phyloP scores from a whole-genome alignment of 35 echinoderm and acorn worm species.

The Ophiothrix spiculata region DNA sequence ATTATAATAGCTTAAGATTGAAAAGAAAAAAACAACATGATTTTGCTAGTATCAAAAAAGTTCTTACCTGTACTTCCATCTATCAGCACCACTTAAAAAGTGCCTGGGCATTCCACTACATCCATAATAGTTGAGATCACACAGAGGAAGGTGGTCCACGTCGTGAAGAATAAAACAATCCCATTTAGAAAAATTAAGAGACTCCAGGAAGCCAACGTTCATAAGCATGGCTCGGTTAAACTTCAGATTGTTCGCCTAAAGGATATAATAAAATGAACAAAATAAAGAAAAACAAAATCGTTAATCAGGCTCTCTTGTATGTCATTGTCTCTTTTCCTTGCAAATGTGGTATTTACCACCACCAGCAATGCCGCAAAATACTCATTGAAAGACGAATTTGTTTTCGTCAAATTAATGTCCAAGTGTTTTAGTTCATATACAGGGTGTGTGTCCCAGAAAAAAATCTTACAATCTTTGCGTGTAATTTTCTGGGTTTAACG shows the following conservation, averaged over 20 bases:
- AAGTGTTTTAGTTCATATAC: no score
- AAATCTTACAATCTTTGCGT: neutral
- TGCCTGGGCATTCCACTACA: conserved; percentile 87
- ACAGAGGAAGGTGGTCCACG: conserved; percentile 79
- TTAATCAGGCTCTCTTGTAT: neutral
- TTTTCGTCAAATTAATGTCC: no score
- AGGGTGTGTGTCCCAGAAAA: no score
- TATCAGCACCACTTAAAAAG: conserved; percentile 72
- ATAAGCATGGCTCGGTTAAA: conserved; percentile 96
- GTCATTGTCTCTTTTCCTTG: neutral
- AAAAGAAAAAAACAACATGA: no score
- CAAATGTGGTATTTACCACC: neutral
- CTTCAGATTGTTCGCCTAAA: conserved; percentile 55
- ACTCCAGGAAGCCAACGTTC: conserved; percentile 78
- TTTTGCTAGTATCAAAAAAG: no score
- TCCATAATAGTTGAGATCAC: conserved; percentile 88
- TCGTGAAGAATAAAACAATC: conserved; percentile 96
- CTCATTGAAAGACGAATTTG: neutral
- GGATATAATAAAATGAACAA: neutral
- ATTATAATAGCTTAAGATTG: no score
- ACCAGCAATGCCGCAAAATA: neutral
- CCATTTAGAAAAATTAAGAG: conserved; percentile 80
- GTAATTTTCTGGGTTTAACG: no score
- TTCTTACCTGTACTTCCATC: conserved; percentile 91
- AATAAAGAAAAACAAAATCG: neutral